A percentile compares a stretch with the other conserved stretches of the same genome.
phyloP scores from a whole-genome alignment of 2,113 vertebrate genomes.

The Spea bombifrons region DNA sequence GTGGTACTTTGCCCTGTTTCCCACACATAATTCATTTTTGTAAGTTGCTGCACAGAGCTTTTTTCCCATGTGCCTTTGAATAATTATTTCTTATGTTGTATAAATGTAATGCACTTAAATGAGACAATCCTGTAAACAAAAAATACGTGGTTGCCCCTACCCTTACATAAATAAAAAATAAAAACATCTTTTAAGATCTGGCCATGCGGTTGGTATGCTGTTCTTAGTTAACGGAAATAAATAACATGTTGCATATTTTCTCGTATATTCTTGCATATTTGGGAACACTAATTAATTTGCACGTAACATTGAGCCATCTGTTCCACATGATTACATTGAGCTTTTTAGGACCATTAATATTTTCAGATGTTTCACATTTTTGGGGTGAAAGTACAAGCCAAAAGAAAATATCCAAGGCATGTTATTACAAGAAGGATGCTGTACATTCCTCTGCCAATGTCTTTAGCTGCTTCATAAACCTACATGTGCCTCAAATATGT shows the following conservation, averaged over 20 bases:
- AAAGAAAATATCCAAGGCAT: constrained; percentile 35
- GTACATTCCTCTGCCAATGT: neutral
- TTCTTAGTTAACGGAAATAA: constrained; percentile 9
- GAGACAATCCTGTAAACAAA: no score
- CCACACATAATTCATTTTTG: no score
- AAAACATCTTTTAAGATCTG: neutral
- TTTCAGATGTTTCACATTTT: constrained; percentile 36
- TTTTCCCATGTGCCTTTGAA: no score
- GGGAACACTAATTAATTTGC: constrained; percentile 9
- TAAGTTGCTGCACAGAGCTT: no score
- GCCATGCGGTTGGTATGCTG: constrained; percentile 1
- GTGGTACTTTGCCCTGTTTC: no score
- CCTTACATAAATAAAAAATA: no score
- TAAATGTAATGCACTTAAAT: no score
- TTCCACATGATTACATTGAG: constrained; percentile 31
- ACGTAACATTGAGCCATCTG: constrained; percentile 36
- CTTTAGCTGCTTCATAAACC: no score
- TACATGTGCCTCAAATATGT: no score
- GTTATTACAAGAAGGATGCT: constrained; percentile 22
- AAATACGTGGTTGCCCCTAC: no score
- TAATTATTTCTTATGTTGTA: no score
- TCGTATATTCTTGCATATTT: constrained; percentile 18
- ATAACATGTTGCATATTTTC: constrained; percentile 38
- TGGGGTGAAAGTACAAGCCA: constrained; percentile 29
- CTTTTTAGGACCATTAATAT: constrained; percentile 14